Percentiles rank a stretch among this genome's conserved stretches.
Evolutionary conservation across 2,113 vertebrate species (phyloP).

Genomic region (Grus americana): DNA sequence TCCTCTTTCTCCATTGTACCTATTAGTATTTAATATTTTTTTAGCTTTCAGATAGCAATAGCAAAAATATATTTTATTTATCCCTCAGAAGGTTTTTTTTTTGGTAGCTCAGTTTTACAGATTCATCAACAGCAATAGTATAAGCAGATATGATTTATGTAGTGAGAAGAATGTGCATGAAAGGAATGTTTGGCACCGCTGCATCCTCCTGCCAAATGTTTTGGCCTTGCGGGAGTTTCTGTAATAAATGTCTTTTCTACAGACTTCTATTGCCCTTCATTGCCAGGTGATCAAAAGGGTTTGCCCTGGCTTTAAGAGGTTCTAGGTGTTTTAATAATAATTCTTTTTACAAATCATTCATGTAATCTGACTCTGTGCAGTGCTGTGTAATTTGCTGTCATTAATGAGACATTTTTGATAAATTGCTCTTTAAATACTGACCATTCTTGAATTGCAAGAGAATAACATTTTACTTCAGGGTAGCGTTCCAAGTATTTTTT

Average conservation of each 20-base stretch:
- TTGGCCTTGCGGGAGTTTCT: neutral
- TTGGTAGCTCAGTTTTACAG: neutral
- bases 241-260: neutral
- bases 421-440: neutral
- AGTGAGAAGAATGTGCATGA: neutral
- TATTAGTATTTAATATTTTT: neutral
- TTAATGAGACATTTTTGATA: neutral
- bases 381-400: neutral
- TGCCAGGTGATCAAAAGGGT: neutral
- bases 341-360: neutral
- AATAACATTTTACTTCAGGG: neutral
- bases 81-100: neutral
- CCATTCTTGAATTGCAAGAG: neutral
- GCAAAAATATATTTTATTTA: neutral
- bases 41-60: neutral
- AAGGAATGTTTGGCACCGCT: neutral
- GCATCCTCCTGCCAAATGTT: neutral
- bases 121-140: neutral
- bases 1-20: neutral
- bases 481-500: neutral
- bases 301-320: accelerated
- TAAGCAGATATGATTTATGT: neutral
- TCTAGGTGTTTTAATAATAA: neutral
- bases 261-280: neutral
- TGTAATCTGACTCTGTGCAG: neutral